Conservation (phyloP, 2,113 vertebrate genomes). For the Conger conger region DNA sequence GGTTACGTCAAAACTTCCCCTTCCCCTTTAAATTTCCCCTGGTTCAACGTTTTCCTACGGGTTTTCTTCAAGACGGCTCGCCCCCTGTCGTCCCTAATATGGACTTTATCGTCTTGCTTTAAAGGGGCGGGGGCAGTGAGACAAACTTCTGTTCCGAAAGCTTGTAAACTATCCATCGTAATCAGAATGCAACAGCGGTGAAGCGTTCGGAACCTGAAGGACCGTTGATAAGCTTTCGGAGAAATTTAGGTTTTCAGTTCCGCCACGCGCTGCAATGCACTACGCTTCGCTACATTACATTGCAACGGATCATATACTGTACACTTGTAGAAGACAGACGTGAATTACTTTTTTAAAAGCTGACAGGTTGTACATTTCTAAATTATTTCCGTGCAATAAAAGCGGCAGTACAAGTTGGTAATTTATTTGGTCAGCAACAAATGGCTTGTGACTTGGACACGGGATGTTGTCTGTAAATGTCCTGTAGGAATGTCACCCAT, state of each 20-base stretch:
- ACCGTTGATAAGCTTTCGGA: slow-evolving; percentile 67
- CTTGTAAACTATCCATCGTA: slow-evolving; percentile 55
- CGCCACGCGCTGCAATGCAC: not conserved
- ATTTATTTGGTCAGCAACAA: not conserved
- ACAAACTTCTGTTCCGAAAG: slow-evolving; percentile 44
- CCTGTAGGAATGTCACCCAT: not conserved
- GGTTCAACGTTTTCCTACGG: not conserved
- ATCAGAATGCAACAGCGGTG: slow-evolving; percentile 64
- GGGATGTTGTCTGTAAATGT: not conserved
- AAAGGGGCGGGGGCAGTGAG: slow-evolving; percentile 69
- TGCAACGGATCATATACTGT: not conserved
- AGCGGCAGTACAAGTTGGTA: not conserved
- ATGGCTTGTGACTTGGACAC: not conserved
- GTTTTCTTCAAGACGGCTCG: not conserved
- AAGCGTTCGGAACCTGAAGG: slow-evolving; percentile 53
- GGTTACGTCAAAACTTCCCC: not conserved
- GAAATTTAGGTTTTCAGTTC: slow-evolving; percentile 24
- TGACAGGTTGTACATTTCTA: not conserved
- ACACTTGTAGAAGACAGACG: not conserved
- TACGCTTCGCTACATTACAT: not conserved
- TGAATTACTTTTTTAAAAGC: not conserved
- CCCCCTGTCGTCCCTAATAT: slow-evolving; percentile 26
- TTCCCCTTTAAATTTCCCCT: slow-evolving; percentile 15
- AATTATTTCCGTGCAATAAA: not conserved
- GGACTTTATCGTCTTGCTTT: slow-evolving; percentile 52